Conservation (phyloP, 2,797 vertebrate genomes). For the Dallia pectoralis region DNA sequence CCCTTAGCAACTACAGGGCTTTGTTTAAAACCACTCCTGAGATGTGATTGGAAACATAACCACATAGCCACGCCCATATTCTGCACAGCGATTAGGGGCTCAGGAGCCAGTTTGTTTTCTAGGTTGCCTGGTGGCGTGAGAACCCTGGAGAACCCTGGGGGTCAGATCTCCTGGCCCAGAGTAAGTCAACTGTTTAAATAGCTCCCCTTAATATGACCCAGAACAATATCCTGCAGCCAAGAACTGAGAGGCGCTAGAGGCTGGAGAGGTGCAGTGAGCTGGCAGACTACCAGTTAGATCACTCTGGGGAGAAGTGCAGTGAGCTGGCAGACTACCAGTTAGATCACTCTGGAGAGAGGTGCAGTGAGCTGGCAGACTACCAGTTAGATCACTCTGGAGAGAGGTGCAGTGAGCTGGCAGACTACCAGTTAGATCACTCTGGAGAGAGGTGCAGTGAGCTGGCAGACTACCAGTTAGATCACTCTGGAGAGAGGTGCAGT, state of each 20-base stretch:
- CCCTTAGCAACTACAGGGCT: conserved; percentile 2
- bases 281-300: conserved; percentile 23
- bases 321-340: no score
- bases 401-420: no score
- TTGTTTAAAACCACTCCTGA: conserved; percentile 37
- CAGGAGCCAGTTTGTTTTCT: conserved; percentile 38
- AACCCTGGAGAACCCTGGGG: conserved; percentile 22
- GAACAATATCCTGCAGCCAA: conserved; percentile 18
- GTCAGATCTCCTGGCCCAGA: conserved; percentile 23
- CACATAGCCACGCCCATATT: conserved; percentile 30
- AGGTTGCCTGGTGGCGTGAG: conserved; percentile 21
- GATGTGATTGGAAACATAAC: conserved; percentile 40
- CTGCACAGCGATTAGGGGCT: conserved; percentile 23
- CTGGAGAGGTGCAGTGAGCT: background rate
- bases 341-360: background rate
- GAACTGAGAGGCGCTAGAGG: background rate
- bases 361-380: no score
- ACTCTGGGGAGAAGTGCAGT: no score
- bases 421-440: conserved; percentile 18
- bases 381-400: background rate
- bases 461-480: conserved; percentile 25
- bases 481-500: no score
- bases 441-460: no score
- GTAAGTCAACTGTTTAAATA: conserved; percentile 34
- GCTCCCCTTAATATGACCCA: conserved; percentile 32